Evolutionary conservation across 2,113 vertebrate species (phyloP).

Genomic region (Equus przewalskii): DNA sequence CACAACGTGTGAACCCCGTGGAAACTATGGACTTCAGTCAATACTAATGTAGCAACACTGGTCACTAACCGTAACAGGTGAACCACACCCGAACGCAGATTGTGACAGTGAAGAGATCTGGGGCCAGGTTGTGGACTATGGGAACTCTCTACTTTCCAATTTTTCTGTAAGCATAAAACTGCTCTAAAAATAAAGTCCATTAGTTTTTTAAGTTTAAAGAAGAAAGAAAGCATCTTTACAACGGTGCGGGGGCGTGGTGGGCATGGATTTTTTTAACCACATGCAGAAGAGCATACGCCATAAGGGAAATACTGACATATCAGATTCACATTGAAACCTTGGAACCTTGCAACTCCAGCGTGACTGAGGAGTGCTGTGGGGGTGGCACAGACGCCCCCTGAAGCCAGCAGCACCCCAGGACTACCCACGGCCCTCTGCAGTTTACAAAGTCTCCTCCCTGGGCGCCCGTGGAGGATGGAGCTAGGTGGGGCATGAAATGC

Average conservation of each 20-base stretch:
- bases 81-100: not conserved
- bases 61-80: not conserved
- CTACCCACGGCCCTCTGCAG: not conserved
- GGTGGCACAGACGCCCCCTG: not conserved
- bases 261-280: not conserved
- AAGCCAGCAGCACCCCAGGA: too few species aligned
- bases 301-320: not conserved
- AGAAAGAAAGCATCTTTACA: not conserved
- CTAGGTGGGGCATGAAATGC: not conserved
- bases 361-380: not conserved
- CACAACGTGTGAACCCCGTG: not conserved
- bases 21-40: not conserved
- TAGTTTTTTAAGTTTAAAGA: not conserved
- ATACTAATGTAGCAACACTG: too few species aligned
- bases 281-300: not conserved
- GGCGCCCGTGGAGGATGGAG: not conserved
- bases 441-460: not conserved
- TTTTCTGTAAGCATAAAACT: slow-evolving; percentile 25
- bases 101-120: not conserved
- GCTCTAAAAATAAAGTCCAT: not conserved
- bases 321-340: not conserved
- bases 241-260: not conserved
- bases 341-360: not conserved
- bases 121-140: not conserved
- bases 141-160: not conserved